Base-by-base conservation (phyloP, 2,888 invertebrate genomes). In the Escarpia spicata region DNA sequence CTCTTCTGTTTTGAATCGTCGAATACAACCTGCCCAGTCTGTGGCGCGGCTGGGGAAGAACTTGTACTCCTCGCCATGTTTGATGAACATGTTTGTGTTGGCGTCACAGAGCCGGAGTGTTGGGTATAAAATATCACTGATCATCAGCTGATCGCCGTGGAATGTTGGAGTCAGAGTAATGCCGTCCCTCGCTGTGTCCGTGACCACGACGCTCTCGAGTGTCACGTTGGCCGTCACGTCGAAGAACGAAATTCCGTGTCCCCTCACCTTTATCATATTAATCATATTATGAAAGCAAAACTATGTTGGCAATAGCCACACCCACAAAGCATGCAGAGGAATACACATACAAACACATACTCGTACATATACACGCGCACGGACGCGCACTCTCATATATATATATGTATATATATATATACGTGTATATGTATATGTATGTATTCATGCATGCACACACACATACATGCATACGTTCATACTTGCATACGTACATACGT, bases 201-300 rank as follows among this genome's bases (percentile, higher is more conserved):
- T 75, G 75, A 75, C 75, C 6, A 75, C 75, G n/a, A 75, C 75
- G 26, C 75, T 75, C 26, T 75, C 75, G 6, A 75, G 75, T 75
- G 75, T 75, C 75, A 75, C 75, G 75, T 75, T 75, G 75, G 75
- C 75, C 75, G 75, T 75, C 75, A 75, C 75, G 75, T 75, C 75
- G 75, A 75, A 75, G n/a, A 75, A 75, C 3, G 75, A 75, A 75
- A 75, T 75, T 75, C 75, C 75, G 75, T 75, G 15, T 19, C 75
- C 75, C 19, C 75, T n/a, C 26, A 75, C 75, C 75, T 75, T 9
- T 0, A 52, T 12, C 52, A 52, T 52, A 52, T 52, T 12, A 52
- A 52, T 2, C 10, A 37, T 52, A 52, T 52, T 52, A 52, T 12
- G 0, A 52, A 0, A 52, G 12, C 12, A 52, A 52, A 52, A 52